Conservation (phyloP, 2,888 invertebrate genomes). For the Tenodera sinensis region DNA sequence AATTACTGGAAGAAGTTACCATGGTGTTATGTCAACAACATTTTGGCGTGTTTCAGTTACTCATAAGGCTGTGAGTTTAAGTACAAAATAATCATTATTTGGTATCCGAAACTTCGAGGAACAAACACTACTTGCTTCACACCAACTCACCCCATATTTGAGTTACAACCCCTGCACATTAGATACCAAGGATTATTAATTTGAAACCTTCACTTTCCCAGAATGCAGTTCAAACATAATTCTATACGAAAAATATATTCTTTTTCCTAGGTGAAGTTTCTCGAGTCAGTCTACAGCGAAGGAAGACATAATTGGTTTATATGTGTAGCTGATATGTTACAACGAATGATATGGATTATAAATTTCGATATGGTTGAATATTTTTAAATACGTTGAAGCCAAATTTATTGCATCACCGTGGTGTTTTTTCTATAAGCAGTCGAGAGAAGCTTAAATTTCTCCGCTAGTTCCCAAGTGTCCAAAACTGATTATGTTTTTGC, state of each 20-base stretch:
- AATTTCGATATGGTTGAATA: background rate
- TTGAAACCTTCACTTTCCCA: background rate
- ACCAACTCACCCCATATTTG: background rate
- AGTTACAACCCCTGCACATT: background rate
- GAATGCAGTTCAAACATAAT: too few species aligned
- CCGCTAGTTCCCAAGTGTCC: too few species aligned
- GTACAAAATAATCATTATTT: background rate
- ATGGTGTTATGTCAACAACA: background rate
- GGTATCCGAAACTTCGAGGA: background rate
- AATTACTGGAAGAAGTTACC: background rate
- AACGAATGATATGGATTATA: background rate
- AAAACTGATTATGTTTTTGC: too few species aligned
- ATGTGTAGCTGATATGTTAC: background rate
- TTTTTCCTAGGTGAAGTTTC: background rate
- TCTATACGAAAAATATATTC: background rate
- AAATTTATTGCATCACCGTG: background rate
- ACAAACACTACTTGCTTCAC: background rate
- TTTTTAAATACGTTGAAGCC: background rate
- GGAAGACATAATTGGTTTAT: background rate
- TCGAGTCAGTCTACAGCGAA: too few species aligned
- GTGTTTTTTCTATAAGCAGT: too few species aligned
- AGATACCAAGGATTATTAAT: background rate
- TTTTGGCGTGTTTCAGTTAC: background rate
- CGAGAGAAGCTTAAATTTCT: too few species aligned
- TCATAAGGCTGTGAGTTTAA: background rate